Conservation (phyloP, 53 echinoderm and acorn worm genomes). For the Apostichopus leukothele region DNA sequence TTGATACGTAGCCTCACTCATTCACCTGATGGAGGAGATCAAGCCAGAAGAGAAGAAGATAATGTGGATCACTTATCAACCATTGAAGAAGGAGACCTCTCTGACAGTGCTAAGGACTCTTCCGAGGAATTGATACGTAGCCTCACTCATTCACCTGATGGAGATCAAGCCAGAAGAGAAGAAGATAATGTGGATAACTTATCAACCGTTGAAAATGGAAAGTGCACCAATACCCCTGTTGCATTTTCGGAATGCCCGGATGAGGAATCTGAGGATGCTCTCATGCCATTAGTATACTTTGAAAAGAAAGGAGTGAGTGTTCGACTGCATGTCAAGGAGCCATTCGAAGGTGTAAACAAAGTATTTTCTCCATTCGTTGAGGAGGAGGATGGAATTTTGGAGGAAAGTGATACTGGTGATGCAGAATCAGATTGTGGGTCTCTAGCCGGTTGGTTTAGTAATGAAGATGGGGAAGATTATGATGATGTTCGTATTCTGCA, state of each 20-base stretch:
- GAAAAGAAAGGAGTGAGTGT: not conserved
- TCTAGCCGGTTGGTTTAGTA: not conserved
- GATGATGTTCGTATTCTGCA: not conserved
- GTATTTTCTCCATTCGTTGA: not conserved
- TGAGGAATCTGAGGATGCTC: not conserved
- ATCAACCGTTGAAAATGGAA: not conserved
- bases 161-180: not conserved
- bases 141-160: constrained; percentile 31
- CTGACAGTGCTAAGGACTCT: not conserved
- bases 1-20: constrained; percentile 27
- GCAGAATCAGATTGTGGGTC: not conserved
- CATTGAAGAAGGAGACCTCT: not conserved
- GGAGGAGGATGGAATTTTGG: not conserved
- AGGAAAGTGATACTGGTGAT: not conserved
- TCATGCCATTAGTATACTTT: not conserved
- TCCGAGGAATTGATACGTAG: constrained; percentile 7
- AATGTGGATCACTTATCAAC: not conserved
- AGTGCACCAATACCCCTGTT: not conserved
- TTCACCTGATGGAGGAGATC: constrained; percentile 19
- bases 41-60: not conserved
- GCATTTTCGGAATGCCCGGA: not conserved
- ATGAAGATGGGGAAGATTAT: not conserved
- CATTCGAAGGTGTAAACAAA: not conserved
- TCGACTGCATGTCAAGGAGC: not conserved
- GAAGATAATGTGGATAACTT: not conserved